Evolutionary conservation across 1,140 invertebrate genomes (phyloP).

Genomic region (Diorhabda elongata): DNA sequence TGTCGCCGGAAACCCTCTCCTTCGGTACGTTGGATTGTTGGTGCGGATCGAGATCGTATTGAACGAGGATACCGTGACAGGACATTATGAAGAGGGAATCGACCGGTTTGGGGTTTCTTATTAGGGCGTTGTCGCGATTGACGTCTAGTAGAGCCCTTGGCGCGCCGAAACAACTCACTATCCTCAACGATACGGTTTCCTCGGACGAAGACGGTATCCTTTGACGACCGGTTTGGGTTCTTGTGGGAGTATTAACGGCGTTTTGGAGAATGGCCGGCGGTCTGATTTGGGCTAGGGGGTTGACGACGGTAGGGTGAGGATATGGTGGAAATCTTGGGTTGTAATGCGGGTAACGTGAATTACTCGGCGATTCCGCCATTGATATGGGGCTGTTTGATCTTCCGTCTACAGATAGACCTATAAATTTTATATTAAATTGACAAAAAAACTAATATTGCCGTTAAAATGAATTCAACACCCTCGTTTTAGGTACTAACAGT

Average conservation of each 20-base stretch:
- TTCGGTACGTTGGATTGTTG: conserved; percentile 69
- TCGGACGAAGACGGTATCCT: conserved; percentile 64
- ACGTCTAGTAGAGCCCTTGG: conserved; percentile 67
- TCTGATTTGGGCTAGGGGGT: conserved; percentile 80
- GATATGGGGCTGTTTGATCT: conserved; percentile 68
- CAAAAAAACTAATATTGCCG: too few species aligned
- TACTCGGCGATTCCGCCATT: conserved; percentile 49
- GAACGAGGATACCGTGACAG: conserved; percentile 80
- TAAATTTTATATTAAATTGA: not conserved
- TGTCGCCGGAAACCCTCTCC: conserved; percentile 85
- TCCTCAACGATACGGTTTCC: conserved; percentile 61
- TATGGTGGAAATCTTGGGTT: conserved; percentile 87
- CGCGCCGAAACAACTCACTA: conserved; percentile 74
- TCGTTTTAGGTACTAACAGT: too few species aligned
- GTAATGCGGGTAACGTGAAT: conserved; percentile 68
- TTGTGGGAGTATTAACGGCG: conserved; percentile 36
- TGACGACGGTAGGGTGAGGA: conserved; percentile 73
- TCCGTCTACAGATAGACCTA: conserved; percentile 67
- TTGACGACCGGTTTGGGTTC: conserved; percentile 50
- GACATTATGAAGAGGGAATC: conserved; percentile 89
- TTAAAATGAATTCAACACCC: too few species aligned
- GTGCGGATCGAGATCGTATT: conserved; percentile 86
- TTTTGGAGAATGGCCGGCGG: conserved; percentile 57
- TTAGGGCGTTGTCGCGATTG: conserved; percentile 43
- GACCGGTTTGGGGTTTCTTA: conserved; percentile 54